Conservation (phyloP, 2,113 vertebrate species). For the Nicator chloris region DNA sequence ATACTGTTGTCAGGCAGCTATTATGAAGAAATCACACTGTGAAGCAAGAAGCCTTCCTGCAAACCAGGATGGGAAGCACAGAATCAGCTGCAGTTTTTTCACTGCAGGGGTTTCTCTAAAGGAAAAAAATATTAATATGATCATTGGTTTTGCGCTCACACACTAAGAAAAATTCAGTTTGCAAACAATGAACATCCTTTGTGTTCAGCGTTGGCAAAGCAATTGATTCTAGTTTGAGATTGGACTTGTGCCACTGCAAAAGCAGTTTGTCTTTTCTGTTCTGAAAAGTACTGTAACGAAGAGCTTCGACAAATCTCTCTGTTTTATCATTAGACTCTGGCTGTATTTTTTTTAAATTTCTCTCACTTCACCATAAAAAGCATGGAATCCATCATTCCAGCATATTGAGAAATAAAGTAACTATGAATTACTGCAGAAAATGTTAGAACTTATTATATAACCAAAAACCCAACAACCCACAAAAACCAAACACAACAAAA, state of each 20-base stretch:
- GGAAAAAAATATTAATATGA: constrained; percentile 6
- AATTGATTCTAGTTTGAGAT: constrained; percentile 75
- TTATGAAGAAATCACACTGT: constrained; percentile 69
- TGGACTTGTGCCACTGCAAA: constrained; percentile 68
- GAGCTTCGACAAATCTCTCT: background rate
- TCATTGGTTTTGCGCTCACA: constrained; percentile 44
- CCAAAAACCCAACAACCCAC: background rate
- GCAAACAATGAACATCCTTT: constrained; percentile 81
- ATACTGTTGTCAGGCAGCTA: constrained; percentile 37
- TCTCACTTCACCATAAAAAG: background rate
- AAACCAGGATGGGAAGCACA: constrained; percentile 48
- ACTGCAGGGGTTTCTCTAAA: constrained; percentile 56
- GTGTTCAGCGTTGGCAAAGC: constrained; percentile 74
- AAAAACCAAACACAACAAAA: background rate
- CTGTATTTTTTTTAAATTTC: constrained; percentile 28
- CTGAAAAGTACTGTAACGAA: constrained; percentile 56
- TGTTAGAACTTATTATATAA: background rate
- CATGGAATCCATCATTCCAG: constrained; percentile 1
- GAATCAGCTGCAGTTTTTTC: constrained; percentile 59
- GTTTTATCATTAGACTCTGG: constrained; percentile 1
- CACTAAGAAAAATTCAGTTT: constrained; percentile 69
- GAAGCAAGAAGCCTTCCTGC: constrained; percentile 64
- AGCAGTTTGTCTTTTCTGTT: constrained; percentile 65
- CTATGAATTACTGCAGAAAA: background rate
- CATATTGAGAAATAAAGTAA: constrained; percentile 20